Percentiles rank a stretch among this genome's conserved stretches.
phyloP scores from a whole-genome alignment of 2,888 invertebrate genomes.

The Neoascia interrupta region DNA sequence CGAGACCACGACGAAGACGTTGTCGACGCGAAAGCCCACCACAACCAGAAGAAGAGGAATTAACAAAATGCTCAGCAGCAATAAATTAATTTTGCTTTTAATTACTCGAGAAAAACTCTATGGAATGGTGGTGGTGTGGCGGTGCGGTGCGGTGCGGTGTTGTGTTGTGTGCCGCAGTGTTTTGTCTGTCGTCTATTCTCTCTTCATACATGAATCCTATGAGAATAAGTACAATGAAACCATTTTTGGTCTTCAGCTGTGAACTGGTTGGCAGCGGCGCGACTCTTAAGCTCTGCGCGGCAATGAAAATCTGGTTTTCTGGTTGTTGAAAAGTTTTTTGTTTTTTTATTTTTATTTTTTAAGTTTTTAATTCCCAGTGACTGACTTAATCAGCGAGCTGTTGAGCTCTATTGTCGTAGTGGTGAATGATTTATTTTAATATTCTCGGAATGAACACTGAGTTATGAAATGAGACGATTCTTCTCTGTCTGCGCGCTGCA shows the following conservation, averaged over 20 bases:
- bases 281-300: slow-evolving; percentile 37
- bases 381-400: slow-evolving; percentile 58
- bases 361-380: slow-evolving; percentile 28
- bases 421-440: slow-evolving; percentile 63
- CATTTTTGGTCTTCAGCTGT: slow-evolving; percentile 56
- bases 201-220: slow-evolving; percentile 38
- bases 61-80: slow-evolving; percentile 64
- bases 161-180: no score
- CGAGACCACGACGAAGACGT: no score
- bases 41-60: slow-evolving; percentile 46
- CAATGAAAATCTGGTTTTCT: slow-evolving; percentile 67
- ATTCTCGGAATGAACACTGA: slow-evolving; percentile 57
- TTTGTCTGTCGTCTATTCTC: slow-evolving; percentile 44
- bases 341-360: slow-evolving; percentile 22
- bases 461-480: slow-evolving; percentile 51
- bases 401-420: slow-evolving; percentile 52
- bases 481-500: no score
- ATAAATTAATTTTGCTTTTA: slow-evolving; percentile 67
- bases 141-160: no score
- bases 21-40: no score
- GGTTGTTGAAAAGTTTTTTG: no score
- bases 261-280: slow-evolving; percentile 59
- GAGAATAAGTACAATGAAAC: slow-evolving; percentile 66
- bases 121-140: slow-evolving; percentile 46
- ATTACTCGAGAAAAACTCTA: slow-evolving; percentile 63